Percentiles rank a stretch among this genome's conserved stretches.
phyloP scores from a whole-genome alignment of 2,888 invertebrate species.

The Mellilla xanthometata region DNA sequence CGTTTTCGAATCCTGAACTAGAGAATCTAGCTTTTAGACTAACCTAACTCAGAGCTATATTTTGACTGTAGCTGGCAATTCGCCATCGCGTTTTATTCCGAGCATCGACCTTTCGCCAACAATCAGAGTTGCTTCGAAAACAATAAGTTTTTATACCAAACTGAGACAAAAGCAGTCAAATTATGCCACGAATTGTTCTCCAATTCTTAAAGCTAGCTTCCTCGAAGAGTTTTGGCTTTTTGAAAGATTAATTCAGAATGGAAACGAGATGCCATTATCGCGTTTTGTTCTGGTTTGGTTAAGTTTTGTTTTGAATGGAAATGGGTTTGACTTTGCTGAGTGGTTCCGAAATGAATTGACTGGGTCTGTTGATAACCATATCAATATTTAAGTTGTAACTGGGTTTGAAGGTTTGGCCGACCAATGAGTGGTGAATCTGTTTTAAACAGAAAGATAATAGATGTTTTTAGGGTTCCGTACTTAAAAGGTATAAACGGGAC shows the following conservation, averaged over 20 bases:
- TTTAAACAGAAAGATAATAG: too few species aligned
- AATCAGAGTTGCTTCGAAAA: conserved; percentile 40
- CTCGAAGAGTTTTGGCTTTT: conserved; percentile 6
- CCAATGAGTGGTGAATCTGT: too few species aligned
- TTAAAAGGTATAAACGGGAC: too few species aligned
- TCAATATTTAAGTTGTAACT: too few species aligned
- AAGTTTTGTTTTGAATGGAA: not conserved
- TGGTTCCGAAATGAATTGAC: not conserved
- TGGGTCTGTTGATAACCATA: too few species aligned
- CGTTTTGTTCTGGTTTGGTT: conserved; percentile 4
- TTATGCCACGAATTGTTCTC: conserved; percentile 9
- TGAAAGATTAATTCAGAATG: conserved; percentile 4
- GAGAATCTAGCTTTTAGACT: too few species aligned
- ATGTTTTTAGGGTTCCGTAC: too few species aligned
- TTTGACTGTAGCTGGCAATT: too few species aligned
- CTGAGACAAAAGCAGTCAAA: conserved; percentile 18
- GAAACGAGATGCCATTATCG: conserved; percentile 10
- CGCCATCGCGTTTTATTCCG: too few species aligned
- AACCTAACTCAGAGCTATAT: too few species aligned
- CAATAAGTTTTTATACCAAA: conserved; percentile 33
- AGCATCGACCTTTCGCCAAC: conserved; percentile 46
- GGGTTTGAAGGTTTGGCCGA: too few species aligned
- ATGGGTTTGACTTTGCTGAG: not conserved
- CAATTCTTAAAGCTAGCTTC: not conserved
- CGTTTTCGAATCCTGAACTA: too few species aligned